These are phyloP conservation scores for Choristoneura fumiferana DNA, from an alignment of 1,140 invertebrate genomes.

Conservation along the genomic window DNA sequence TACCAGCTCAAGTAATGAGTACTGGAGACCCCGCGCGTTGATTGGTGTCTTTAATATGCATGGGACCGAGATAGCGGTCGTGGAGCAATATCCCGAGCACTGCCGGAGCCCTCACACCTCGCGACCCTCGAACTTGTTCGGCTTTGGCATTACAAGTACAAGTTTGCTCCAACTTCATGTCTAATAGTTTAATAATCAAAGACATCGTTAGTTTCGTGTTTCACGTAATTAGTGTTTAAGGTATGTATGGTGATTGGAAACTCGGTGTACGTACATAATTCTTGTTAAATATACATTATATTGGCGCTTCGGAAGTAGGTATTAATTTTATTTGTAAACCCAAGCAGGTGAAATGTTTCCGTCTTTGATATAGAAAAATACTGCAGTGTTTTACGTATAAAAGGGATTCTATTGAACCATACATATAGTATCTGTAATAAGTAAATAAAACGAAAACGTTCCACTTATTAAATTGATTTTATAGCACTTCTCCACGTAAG, in stretches of 20 bases:
- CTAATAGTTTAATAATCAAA: slow-evolving; percentile 16
- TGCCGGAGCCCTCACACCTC: background rate
- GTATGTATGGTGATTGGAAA: background rate
- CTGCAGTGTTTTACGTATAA: too few relatives aligned
- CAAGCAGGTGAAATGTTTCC: too few relatives aligned
- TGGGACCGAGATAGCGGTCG: slow-evolving; percentile 31
- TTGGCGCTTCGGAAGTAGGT: too few relatives aligned
- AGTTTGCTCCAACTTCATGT: background rate
- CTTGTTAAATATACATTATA: too few relatives aligned
- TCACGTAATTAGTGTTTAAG: slow-evolving; percentile 3
- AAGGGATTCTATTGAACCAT: too few relatives aligned
- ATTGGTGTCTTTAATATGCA: slow-evolving; percentile 59
- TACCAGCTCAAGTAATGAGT: slow-evolving; percentile 45
- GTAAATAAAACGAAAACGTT: too few relatives aligned
- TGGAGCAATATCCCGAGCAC: background rate
- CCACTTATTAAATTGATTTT: too few relatives aligned
- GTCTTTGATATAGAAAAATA: too few relatives aligned
- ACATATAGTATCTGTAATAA: too few relatives aligned
- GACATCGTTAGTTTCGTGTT: slow-evolving; percentile 7
- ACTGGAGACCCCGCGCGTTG: slow-evolving; percentile 35
- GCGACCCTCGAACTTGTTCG: background rate
- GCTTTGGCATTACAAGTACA: background rate
- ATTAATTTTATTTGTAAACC: too few relatives aligned
- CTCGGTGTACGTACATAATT: background rate
- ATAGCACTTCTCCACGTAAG: too few relatives aligned